Base-by-base conservation (phyloP, 2,888 invertebrate species). In the Agriotes lineatus region DNA sequence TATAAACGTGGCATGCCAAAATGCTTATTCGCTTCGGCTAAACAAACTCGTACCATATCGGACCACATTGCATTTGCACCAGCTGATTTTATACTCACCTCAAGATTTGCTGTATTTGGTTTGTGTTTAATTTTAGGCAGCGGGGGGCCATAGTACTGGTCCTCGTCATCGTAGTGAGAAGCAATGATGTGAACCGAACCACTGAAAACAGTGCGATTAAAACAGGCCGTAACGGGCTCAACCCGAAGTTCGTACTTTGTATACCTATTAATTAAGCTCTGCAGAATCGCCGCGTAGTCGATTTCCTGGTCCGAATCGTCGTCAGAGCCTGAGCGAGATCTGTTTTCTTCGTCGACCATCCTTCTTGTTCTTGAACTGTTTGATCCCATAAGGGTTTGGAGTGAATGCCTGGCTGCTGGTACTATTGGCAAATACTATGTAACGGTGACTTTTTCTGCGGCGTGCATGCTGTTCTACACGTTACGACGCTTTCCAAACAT, bases 251-350 rank as follows among this genome's bases (percentile, higher is more conserved):
- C 73, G 58, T 72, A 74, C 74, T 75, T 74, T 69, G 68, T 76
- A 64, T 82, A 86, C 85, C 86, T 86, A 79, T 84, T 82, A 63
- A 86, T 85, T 70, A 87, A 79, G 78, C 85, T 86, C 74, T 85
- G 85, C 70, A 87, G 80, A 69, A 86, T 83, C 37, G 84, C 82
- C 37, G 85, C 83, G 70, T 86, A 82, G 72, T 85, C 84, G 20
- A 81, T 76, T 69, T 83, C 82, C 61, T 77, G 78, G 73, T 84
- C 83, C 52, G 80, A 80, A 68, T 81, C 82, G 48, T 82, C 83
- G 18, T 83, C 84, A 22, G 83, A 83, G 33, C 80, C 81, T 60
- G 79, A 76, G 42, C 73, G 67, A 10, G 77, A 77, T 65, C 74
- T 75, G 44, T 75, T 76, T 75, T 82, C 82, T 73, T 81, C 81